A percentile compares a stretch with the other conserved stretches of the same genome.
phyloP scores from a whole-genome alignment of 2,888 invertebrate genomes.

The Tetanocera ferruginea region DNA sequence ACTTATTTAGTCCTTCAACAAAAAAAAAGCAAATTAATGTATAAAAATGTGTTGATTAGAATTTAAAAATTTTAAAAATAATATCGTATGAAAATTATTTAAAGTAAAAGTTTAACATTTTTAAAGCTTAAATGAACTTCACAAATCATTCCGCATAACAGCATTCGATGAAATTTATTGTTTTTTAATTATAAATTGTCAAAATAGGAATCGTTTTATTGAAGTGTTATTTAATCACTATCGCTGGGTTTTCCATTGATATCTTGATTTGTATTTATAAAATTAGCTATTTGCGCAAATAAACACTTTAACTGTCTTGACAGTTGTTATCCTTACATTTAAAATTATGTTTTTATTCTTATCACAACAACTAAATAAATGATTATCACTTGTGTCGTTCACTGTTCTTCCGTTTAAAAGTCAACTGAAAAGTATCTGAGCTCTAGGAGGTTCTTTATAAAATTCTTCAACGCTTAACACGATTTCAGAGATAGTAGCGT shows the following conservation, averaged over 20 bases:
- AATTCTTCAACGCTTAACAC: constrained; percentile 2
- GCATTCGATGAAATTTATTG: no score
- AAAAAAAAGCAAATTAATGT: no score
- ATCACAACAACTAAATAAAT: not conserved
- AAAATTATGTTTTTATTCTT: not conserved
- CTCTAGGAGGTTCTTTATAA: constrained; percentile 46
- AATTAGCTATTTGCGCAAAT: not conserved
- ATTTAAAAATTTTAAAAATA: no score
- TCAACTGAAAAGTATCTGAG: constrained; percentile 46
- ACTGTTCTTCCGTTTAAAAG: constrained; percentile 41
- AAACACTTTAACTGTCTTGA: not conserved
- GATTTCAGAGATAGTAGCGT: not conserved
- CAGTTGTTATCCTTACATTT: not conserved
- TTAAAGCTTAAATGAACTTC: no score
- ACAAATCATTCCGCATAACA: no score
- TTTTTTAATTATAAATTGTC: no score
- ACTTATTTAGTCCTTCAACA: no score
- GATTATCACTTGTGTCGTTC: constrained; percentile 17
- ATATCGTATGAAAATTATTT: no score
- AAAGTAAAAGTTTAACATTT: no score
- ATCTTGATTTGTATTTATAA: not conserved
- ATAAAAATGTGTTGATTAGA: no score
- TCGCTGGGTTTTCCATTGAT: not conserved
- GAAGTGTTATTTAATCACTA: no score
- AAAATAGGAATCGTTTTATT: no score